Evolutionary conservation across 2,888 invertebrate genomes (phyloP), one percentile per base, ranked within the genome.

Genomic region (Eupithecia subumbrata): DNA sequence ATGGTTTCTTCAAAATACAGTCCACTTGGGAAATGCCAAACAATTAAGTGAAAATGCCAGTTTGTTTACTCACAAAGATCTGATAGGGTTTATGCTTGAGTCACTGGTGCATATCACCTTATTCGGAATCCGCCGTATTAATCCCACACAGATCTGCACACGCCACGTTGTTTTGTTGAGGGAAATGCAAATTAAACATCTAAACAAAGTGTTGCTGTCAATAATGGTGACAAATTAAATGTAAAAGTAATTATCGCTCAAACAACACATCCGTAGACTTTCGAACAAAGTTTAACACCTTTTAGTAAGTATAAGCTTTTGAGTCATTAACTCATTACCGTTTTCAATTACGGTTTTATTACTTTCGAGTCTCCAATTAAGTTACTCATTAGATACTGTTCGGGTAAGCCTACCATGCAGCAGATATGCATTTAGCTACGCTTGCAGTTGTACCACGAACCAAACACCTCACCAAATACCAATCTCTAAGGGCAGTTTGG

Each of bases 101-200:
- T 84, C 82, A 85, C 73, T 52, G 77, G 73, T 77, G 77, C 79
- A 78, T 71, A 73, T 70, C 22, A 64, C 82, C 84, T 77, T 84
- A 83, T 83, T 81, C 67, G 81, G 82, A 76, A 68, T 78, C 73
- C 68, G 72, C 79, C 67, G 75, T n/a, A 37, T 34, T 25, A 78
- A 78, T 68, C 75, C 77, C 77, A 77, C 77, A 71, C 75, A 73
- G 30, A 40, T 73, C 63, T 74, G 77, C 76, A 78, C 72, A 73
- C 73, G 73, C 56, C 45, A 71, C 69, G 40, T 30, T 71, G 56
- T 73, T 69, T 75, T 71, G 40, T 69, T 37, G 40, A 22, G 69
- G 56, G 37, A 43, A 72, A 74, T 76, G 66, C 69, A 76, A 74
- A 76, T 76, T 30, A 72, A 56, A 66, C 69, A 43, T 64, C 52